Base-by-base conservation (phyloP, 2,888 invertebrate genomes). In the Macaria notata region DNA sequence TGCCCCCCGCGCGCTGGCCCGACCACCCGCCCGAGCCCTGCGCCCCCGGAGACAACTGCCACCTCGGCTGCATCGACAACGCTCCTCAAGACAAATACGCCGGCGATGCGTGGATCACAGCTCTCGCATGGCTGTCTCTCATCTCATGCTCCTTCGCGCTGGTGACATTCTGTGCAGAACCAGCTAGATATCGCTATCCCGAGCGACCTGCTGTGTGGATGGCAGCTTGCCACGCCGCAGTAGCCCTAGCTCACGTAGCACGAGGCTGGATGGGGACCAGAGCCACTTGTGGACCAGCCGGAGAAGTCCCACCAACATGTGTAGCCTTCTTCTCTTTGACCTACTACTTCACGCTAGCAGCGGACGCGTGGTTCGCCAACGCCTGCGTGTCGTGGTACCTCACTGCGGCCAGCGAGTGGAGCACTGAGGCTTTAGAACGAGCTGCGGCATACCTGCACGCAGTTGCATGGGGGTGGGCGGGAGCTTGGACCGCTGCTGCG, bases 371-470 rank as follows among this genome's bases (percentile, higher is more conserved):
- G 97, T 97, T 98, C 95, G 94, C 96, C 3, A 95, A 97, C 69
- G 94, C 98, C 51, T 96, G 97, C 61, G 93, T 97, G 49, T 97
- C 97, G 56, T 98, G 98, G 96, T 96, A 97, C 76, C 92, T 98
- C 49, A 96, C 97, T 4, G 97, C 98, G 0, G 96, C 96, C 46
- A 95, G 97, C 78, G 97, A 98, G 78, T 98, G 98, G 98, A 97
- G 97, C 31, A 96, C 97, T 57, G 98, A 98, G 84, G 97, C 97
- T 3, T 93, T 98, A 52, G 97, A 97, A 82, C 94, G 96, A 49
- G 95, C 97, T 33, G 95, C 97, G 0, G 95, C 96, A 19, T 95
- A 97, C 72, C 94, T 98, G 65, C 98, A 98, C 84, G 94, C 96
- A 1, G 94, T 95, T 0, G 95, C 97, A 2, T 98, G 98, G 98